Conservation (phyloP, 2,113 vertebrate species). For the Chaetodon trifascialis region DNA sequence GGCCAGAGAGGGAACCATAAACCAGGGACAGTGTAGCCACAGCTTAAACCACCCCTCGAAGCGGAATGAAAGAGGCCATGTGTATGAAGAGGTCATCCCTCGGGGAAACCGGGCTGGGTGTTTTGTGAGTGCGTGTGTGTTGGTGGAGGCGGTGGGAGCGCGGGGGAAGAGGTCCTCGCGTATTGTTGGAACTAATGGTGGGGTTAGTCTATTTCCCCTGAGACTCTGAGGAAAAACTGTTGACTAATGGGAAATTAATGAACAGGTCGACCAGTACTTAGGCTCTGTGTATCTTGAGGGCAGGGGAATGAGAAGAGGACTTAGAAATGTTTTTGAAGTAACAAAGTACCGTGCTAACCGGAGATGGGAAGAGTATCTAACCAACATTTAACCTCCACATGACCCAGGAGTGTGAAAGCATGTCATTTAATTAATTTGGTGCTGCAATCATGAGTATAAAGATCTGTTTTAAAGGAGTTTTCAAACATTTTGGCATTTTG, state of each 20-base stretch:
- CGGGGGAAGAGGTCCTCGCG: conserved; percentile 42
- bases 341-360: conserved; percentile 51
- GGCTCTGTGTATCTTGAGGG: conserved; percentile 48
- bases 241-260: conserved; percentile 78
- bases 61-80: conserved; percentile 77
- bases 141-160: conserved; percentile 28
- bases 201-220: conserved; percentile 68
- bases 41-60: conserved; percentile 69
- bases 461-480: background rate
- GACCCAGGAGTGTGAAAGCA: conserved; percentile 24
- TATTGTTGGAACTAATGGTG: conserved; percentile 59
- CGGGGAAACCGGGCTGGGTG: conserved; percentile 58
- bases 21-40: conserved; percentile 52
- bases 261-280: conserved; percentile 62
- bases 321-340: conserved; percentile 58
- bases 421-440: conserved; percentile 11
- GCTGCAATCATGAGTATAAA: background rate
- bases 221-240: conserved; percentile 62
- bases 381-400: conserved; percentile 42
- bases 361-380: conserved; percentile 28
- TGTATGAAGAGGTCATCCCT: conserved; percentile 75
- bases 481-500: background rate
- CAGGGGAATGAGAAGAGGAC: conserved; percentile 24
- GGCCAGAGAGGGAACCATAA: conserved; percentile 62
- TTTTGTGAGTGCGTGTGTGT: conserved; percentile 28